Conservation (phyloP, 2,888 invertebrate species). For the Adelognathus sp. region DNA sequence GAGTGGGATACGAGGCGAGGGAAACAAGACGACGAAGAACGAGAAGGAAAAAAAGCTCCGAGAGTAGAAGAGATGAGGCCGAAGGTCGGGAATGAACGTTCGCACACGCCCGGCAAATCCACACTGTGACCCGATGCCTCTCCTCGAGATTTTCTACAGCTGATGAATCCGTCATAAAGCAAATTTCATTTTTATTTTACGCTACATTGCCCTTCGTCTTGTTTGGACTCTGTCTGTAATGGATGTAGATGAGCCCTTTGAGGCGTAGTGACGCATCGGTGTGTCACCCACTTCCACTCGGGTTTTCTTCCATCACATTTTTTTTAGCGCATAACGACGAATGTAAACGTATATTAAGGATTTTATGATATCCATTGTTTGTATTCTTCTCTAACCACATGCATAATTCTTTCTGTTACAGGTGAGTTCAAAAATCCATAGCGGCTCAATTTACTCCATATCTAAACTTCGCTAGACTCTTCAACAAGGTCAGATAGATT, state of each 20-base stretch:
- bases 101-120: slow-evolving; percentile 73
- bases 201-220: not conserved
- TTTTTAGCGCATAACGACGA: no score
- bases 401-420: slow-evolving; percentile 63
- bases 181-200: slow-evolving; percentile 5
- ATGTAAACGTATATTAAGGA: no score
- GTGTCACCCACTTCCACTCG: no score
- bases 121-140: slow-evolving; percentile 53
- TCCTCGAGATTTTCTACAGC: slow-evolving; percentile 2
- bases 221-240: no score
- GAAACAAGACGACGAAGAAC: slow-evolving; percentile 64
- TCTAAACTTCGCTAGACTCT: slow-evolving; percentile 22
- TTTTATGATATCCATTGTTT: not conserved
- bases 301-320: no score
- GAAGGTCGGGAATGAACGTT: slow-evolving; percentile 77
- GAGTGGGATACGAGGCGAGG: slow-evolving; percentile 66
- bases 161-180: slow-evolving; percentile 30
- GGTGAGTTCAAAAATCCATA: slow-evolving; percentile 64
- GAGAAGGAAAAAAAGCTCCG: slow-evolving; percentile 36
- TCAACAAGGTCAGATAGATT: slow-evolving; percentile 46
- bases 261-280: no score
- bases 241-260: no score
- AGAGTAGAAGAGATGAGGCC: slow-evolving; percentile 69
- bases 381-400: slow-evolving; percentile 22
- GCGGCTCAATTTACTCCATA: not conserved